Evolutionary conservation across 2,113 vertebrate genomes (phyloP).

Genomic region (Addax nasomaculatus): DNA sequence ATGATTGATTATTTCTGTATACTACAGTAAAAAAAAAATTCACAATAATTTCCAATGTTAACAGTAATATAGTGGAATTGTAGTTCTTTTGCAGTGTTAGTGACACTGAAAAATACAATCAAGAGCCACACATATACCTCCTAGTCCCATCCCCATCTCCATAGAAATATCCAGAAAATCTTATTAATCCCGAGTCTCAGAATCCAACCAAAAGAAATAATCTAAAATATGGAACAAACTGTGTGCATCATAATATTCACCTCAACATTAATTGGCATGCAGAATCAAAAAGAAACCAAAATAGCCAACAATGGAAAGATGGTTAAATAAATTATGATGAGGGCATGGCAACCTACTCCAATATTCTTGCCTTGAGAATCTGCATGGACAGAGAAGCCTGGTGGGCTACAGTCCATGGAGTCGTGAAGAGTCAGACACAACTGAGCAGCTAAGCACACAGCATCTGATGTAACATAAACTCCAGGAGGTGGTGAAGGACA

Average conservation of each 20-base stretch:
- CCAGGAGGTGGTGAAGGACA: neutral
- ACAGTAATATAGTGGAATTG: neutral
- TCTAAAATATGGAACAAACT: neutral
- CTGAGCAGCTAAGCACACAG: neutral
- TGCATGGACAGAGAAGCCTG: neutral
- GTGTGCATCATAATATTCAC: neutral
- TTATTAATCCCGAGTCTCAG: neutral
- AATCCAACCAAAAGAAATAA: neutral
- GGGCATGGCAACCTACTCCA: neutral
- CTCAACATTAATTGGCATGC: neutral
- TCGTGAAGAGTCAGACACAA: neutral
- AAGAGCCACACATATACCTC: neutral
- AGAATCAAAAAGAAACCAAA: neutral
- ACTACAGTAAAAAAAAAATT: neutral
- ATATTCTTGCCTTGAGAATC: neutral
- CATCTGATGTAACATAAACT: neutral
- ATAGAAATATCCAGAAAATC: neutral
- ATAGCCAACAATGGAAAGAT: neutral
- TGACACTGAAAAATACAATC: neutral
- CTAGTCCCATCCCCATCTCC: neutral
- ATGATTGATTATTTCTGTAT: neutral
- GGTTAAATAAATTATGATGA: neutral
- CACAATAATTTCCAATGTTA: neutral
- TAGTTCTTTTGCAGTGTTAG: neutral
- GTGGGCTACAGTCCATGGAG: neutral